Conservation (phyloP, 2,888 invertebrate genomes). For the Oligia strigilis region DNA sequence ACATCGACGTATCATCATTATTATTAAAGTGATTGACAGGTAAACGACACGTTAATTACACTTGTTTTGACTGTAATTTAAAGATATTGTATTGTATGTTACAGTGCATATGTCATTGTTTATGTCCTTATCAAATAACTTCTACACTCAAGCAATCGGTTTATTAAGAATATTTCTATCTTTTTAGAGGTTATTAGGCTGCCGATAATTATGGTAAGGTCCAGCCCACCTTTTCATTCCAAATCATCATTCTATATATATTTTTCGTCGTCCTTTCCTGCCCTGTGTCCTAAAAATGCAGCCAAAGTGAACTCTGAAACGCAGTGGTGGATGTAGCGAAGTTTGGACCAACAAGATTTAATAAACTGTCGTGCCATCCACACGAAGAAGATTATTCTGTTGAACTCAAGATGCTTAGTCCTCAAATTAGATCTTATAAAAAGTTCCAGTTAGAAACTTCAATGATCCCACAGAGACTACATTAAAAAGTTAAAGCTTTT, state of each 20-base stretch:
- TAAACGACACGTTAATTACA: constrained; percentile 17
- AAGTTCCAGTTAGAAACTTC: neutral
- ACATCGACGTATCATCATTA: constrained; percentile 6
- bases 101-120: neutral
- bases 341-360: neutral
- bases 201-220: neutral
- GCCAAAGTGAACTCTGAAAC: neutral
- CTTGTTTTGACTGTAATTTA: constrained; percentile 34
- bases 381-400: neutral
- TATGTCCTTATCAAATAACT: neutral
- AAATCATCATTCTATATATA: neutral
- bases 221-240: neutral
- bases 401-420: neutral
- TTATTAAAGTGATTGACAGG: constrained; percentile 17
- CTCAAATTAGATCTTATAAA: neutral
- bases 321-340: neutral
- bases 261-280: neutral
- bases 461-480: neutral
- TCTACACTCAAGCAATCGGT: neutral
- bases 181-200: neutral
- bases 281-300: neutral
- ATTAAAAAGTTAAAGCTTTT: neutral
- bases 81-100: neutral
- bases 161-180: neutral
- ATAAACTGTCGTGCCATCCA: neutral